Conservation (phyloP, 2,797 vertebrate genomes). For the Diceros bicornis region DNA sequence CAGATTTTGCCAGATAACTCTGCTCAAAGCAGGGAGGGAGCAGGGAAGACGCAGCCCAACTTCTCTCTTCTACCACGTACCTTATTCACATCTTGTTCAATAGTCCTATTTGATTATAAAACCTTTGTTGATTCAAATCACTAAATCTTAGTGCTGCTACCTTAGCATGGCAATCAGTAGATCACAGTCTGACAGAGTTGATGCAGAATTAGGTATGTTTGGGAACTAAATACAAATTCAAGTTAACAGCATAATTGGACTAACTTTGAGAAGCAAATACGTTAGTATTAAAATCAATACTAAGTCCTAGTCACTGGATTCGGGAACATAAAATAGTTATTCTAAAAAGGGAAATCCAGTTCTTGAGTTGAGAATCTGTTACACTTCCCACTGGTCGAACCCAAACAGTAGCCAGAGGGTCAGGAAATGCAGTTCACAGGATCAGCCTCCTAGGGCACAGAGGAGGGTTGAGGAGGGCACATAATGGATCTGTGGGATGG, state of each 20-base stretch:
- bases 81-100: constrained; percentile 21
- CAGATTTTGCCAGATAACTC: neutral
- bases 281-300: neutral
- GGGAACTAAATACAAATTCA: constrained; percentile 14
- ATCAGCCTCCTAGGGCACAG: neutral
- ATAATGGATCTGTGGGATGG: neutral
- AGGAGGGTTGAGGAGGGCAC: neutral
- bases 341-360: neutral
- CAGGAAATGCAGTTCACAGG: neutral
- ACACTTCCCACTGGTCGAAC: neutral
- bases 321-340: neutral
- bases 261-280: constrained; percentile 50
- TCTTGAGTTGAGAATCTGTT: neutral
- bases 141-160: neutral
- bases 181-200: neutral
- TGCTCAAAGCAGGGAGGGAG: neutral
- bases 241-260: neutral
- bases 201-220: constrained; percentile 17
- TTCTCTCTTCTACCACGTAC: neutral
- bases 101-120: constrained; percentile 31
- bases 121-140: constrained; percentile 16
- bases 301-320: constrained; percentile 25
- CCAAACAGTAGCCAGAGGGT: neutral
- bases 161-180: neutral
- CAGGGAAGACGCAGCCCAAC: neutral